Evolutionary conservation across 2,113 vertebrate genomes (phyloP), one percentile per base, ranked within the genome.

Genomic region (Gallinago jamesoni): DNA sequence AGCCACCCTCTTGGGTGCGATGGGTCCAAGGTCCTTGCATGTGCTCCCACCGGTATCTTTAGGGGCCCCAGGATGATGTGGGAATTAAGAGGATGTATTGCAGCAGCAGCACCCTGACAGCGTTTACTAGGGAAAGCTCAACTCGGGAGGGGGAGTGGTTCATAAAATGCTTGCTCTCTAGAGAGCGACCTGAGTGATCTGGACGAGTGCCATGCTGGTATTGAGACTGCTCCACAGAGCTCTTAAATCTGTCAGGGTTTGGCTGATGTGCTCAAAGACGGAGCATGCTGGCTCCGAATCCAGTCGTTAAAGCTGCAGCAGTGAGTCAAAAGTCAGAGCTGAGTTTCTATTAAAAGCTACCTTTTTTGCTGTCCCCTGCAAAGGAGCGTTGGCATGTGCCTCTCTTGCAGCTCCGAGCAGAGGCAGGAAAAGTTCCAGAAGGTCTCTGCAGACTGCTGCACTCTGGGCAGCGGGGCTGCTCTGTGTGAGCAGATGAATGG

Each of bases 331-430:
- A 95, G 90, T 94, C 90, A 90, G 74, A 28, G 31, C 64, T 2
- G 56, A 78, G 88, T 52, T 96, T 74, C 94, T 96, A 89, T 96
- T 95, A 90, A 97, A 95, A 97, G 85, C 76, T 87, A 8, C 31
- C 20, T 53, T 56, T 83, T 74, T 33, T 82, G 81, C 90, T 94
- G 90, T 93, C 66, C 87, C 70, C 94, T 86, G 81, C 87, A 83
- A 83, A 88, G 92, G 75, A 91, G 82, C 0, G 0, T 37, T 92
- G 94, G 88, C 56, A 28, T 55, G 55, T 59, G 72, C 37, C 25
- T 86, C 52, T 66, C 12, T 39, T 85, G 72, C 93, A 48, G 90
- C 64, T 74, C 41, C 0, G 1, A 70, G 74, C 1, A 0, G 78
- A 79, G 87, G 31, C 45, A 43, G n/a, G 78, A 87, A 39, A 55